Conservation (phyloP, 2,888 invertebrate species). For the Callyntrura guangdongensis region DNA sequence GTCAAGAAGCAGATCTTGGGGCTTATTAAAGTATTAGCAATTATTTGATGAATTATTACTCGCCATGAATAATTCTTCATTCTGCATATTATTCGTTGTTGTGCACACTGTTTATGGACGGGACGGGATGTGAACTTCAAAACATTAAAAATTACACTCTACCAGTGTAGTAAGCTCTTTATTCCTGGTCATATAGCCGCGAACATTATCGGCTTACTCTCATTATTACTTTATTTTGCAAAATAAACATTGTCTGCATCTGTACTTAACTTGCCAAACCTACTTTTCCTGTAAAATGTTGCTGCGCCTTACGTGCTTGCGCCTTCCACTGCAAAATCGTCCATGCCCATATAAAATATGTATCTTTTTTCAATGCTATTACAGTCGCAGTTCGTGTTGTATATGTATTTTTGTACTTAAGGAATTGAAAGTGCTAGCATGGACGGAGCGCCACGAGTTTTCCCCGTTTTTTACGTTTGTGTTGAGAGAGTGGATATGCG, state of each 20-base stretch:
- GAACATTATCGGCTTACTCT: conserved; percentile 5
- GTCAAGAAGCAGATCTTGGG: conserved; percentile 58
- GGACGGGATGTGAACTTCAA: too few species aligned
- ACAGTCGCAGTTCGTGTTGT: too few species aligned
- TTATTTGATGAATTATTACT: conserved; percentile 57
- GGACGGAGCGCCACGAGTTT: too few species aligned
- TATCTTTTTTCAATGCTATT: too few species aligned
- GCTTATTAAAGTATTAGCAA: conserved; percentile 58
- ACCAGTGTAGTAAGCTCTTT: neutral
- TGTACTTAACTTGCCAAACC: conserved; percentile 16
- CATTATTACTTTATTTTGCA: conserved; percentile 8
- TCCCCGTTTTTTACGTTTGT: too few species aligned
- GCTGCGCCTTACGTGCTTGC: too few species aligned
- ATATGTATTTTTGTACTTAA: too few species aligned
- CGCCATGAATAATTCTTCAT: neutral
- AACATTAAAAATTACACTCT: neutral
- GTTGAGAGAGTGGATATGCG: too few species aligned
- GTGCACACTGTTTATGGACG: too few species aligned
- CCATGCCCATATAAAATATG: neutral
- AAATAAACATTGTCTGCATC: conserved; percentile 18
- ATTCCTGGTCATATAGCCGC: neutral
- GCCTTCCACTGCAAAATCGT: conserved; percentile 3
- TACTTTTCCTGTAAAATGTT: neutral
- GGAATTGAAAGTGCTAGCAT: too few species aligned
- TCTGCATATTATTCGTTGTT: too few species aligned